Evolutionary conservation across 2,113 vertebrate species (phyloP).

Genomic region (Heliornis fulica): DNA sequence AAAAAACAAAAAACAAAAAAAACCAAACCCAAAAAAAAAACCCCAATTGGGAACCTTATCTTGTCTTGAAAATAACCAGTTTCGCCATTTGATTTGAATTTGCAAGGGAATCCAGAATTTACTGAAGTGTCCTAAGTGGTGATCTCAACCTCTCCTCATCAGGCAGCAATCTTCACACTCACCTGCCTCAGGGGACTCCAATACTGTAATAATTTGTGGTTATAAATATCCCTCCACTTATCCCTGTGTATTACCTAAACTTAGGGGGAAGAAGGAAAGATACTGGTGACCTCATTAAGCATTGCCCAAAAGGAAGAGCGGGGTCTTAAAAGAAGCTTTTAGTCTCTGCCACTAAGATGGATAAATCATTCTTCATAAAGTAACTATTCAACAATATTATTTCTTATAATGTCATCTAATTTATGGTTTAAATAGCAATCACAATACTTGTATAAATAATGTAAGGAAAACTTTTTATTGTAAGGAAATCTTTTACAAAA

Average conservation of each 20-base stretch:
- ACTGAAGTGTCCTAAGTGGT: neutral
- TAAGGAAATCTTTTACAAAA: too few species aligned
- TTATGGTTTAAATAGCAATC: neutral
- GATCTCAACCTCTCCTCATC: neutral
- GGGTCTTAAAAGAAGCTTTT: neutral
- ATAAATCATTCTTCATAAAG: neutral
- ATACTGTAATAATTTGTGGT: neutral
- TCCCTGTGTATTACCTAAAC: neutral
- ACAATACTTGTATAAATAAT: neutral
- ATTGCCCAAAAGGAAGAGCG: neutral
- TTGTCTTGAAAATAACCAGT: neutral
- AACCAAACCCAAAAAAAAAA: too few species aligned
- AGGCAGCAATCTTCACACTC: neutral
- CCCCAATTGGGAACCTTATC: neutral
- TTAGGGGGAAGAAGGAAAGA: neutral
- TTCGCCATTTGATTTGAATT: neutral
- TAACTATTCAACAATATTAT: neutral
- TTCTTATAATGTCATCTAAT: neutral
- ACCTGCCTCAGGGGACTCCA: fast-evolving
- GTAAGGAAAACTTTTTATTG: too few species aligned
- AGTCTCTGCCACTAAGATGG: neutral
- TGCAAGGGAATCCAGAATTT: neutral
- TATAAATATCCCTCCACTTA: neutral
- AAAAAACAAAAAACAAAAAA: too few species aligned
- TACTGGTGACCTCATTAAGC: neutral